These are phyloP conservation scores for Ectropis crepuscularia DNA, from an alignment of 2,888 invertebrate genomes.

Conservation along the genomic window DNA sequence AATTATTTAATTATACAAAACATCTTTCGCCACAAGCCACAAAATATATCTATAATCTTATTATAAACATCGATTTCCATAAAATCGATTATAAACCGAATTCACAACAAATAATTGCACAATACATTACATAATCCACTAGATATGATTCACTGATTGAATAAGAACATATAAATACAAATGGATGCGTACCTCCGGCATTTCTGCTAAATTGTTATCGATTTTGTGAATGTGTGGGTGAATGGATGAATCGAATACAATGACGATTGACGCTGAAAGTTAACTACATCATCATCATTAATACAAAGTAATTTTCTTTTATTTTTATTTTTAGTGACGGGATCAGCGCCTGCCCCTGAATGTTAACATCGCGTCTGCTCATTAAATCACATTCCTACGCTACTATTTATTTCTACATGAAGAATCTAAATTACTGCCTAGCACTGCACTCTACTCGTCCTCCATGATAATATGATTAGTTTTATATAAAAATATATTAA, in stretches of 20 bases:
- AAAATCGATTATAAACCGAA: constrained; percentile 21
- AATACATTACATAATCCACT: constrained; percentile 19
- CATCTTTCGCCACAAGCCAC: constrained; percentile 8
- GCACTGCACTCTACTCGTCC: too few relatives aligned
- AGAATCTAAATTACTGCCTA: too few relatives aligned
- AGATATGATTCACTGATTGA: constrained; percentile 22
- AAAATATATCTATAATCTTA: neutral
- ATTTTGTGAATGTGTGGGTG: neutral
- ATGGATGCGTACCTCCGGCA: constrained; percentile 9
- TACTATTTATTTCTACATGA: too few relatives aligned
- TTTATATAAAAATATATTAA: too few relatives aligned
- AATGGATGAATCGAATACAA: neutral
- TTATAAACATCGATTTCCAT: constrained; percentile 7
- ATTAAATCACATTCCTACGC: too few relatives aligned
- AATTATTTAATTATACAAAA: neutral
- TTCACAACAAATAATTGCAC: constrained; percentile 16
- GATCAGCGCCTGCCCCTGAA: too few relatives aligned
- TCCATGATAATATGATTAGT: too few relatives aligned
- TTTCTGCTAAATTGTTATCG: neutral
- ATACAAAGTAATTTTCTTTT: too few relatives aligned
- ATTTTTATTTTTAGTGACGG: too few relatives aligned
- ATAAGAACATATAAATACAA: constrained; percentile 15
- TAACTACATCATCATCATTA: too few relatives aligned
- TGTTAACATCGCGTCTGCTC: too few relatives aligned
- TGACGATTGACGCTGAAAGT: too few relatives aligned